Base-by-base conservation (phyloP, 1,140 invertebrate species). In the Drosophila sp. region DNA sequence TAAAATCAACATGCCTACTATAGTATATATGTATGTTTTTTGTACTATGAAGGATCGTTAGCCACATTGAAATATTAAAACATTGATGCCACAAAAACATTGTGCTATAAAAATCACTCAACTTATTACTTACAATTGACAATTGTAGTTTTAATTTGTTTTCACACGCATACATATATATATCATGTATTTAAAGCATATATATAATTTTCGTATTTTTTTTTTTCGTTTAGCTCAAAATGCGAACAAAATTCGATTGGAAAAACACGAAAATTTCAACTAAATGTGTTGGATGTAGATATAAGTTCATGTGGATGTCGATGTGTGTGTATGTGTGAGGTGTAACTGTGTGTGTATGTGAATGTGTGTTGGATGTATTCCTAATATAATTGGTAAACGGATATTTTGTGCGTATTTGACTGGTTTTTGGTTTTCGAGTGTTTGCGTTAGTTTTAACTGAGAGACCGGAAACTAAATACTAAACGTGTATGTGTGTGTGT, bases 41-140 rank as follows among this genome's bases (percentile, higher is more conserved):
- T 50, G 17, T 47, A 50, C 44, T 50, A 10, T 50, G 27, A 27
- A 50, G 23, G 23, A 50, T 50, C 33, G 50, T 47, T 70, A 76
- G 66, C 73, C 76, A 76, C 73, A 70, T 70, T 35, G 63, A 67
- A 50, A 10, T 50, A 47, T 47, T 27, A 27, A 54, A 76, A 76
- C 73, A 76, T 64, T 76, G 72, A 76, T 76, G 76, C 69, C 73
- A 76, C 72, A 76, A 70, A 76, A 73, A 76, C 40, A 29, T 44
- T 67, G 71, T 64, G 60, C 74, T 74, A 82, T 64, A 66, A 72
- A 83, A 74, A 69, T 65, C 63, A 71, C 58, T 66, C 38, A 62
- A 44, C 25, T 56, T 76, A 69, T 85, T 87, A 85, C 82, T 85
- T 85, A 85, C 82, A 85, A 85, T 87, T 87, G 83, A 84, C 80